Conservation (phyloP, 1,140 invertebrate genomes). For the Leptonema lineaticorne region DNA sequence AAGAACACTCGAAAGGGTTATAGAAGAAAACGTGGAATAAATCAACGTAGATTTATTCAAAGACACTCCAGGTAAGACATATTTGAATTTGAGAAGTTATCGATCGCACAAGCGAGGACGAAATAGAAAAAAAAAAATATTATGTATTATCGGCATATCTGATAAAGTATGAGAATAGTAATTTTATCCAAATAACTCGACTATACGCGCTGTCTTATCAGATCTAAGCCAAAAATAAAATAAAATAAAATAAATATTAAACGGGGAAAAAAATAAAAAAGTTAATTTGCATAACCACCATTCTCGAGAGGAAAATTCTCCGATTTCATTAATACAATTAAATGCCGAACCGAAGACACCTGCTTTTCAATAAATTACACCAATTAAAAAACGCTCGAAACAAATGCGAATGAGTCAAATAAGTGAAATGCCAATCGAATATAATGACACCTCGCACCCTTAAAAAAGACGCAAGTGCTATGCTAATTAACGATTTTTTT, state of each 20-base stretch:
- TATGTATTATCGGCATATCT: not conserved
- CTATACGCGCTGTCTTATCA: not conserved
- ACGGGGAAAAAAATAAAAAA: too few relatives aligned
- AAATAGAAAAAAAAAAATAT: not conserved
- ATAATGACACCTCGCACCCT: too few relatives aligned
- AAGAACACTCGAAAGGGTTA: not conserved
- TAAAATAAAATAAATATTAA: too few relatives aligned
- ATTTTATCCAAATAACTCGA: slow-evolving; percentile 4
- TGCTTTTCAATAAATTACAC: slow-evolving; percentile 16
- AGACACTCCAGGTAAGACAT: not conserved
- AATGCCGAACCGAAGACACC: too few relatives aligned
- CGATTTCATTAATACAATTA: not conserved
- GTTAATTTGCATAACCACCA: slow-evolving; percentile 1
- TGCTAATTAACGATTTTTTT: too few relatives aligned
- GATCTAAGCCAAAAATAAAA: slow-evolving; percentile 1
- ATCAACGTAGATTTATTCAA: not conserved
- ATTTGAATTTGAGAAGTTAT: not conserved
- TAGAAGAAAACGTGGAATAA: not conserved
- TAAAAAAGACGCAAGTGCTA: too few relatives aligned
- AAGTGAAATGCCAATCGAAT: too few relatives aligned
- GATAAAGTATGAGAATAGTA: not conserved
- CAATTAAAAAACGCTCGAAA: slow-evolving; percentile 11
- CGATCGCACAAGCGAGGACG: not conserved
- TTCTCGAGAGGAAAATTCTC: not conserved
- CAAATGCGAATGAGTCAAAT: not conserved